Base-by-base conservation (phyloP, 2,797 vertebrate genomes). In the Platalea minor region DNA sequence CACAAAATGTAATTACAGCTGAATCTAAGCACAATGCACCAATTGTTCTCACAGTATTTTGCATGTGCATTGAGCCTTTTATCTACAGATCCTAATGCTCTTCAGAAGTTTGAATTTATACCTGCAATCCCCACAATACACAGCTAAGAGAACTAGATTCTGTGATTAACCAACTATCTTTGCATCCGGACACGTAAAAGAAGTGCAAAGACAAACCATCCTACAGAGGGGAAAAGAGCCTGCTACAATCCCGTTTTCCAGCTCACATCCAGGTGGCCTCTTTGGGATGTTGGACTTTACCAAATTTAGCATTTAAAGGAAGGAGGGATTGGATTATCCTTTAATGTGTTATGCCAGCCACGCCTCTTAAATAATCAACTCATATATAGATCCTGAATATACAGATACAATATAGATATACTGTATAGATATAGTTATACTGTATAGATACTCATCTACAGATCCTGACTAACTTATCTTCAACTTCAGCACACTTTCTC, bases 291-390 rank as follows among this genome's bases (percentile, higher is more conserved):
- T 85, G 7, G 39, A 54, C 12, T 86, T 84, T 15, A 39, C 75
- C 31, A 63, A 75, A 74, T 10, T 26, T 4, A 73, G 33, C 39
- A 59, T 19, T 88, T 73, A 88, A 85, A 69, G 50, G 70, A 91
- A 65, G 2, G 7, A 80, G 31, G 33, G 10, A 83, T 0, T 73
- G 33, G 28, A 73, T 51, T 54, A 69, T 53, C 25, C 56, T 65
- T 72, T 72, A 60, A 57, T 0, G 2, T n/a, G 5, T 20, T 53
- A 45, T 0, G 3, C 17, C 53, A 23, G 41, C 15, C 56, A 59
- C 43, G 26, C 5, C 19, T 26, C 31, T 65, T 53, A 82, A 88
- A 76, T 72, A 63, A 82, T 53, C 29, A 41, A 61, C 20, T 65
- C 46, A 26, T 33, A 48, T 12, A 72, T 1, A 65, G 33, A 79